Conservation (phyloP, 2,797 vertebrate genomes). For the Hippoglossus hippoglossus region DNA sequence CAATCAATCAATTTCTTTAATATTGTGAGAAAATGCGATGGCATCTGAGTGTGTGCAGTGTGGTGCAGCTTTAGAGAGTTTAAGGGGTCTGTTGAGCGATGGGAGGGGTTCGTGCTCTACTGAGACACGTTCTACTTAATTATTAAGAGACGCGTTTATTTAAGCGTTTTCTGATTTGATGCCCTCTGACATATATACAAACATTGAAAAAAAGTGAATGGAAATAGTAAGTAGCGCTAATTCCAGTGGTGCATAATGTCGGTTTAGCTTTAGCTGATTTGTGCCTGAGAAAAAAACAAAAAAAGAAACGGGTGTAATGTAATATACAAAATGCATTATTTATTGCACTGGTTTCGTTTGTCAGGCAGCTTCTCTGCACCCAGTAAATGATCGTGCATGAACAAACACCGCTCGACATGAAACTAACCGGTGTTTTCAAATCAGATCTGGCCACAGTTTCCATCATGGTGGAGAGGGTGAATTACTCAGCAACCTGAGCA, state of each 20-base stretch:
- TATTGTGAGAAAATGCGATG: no score
- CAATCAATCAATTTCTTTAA: no score
- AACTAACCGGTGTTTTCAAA: conserved; percentile 9
- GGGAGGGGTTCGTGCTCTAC: no score
- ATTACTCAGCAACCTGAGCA: conserved; percentile 15
- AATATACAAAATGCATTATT: background rate
- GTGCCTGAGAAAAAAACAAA: background rate
- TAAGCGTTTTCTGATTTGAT: background rate
- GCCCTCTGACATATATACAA: background rate
- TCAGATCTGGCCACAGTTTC: background rate
- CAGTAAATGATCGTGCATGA: background rate
- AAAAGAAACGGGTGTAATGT: background rate
- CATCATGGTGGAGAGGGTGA: conserved; percentile 1
- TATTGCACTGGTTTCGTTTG: background rate
- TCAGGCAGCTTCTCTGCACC: background rate
- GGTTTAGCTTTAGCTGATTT: background rate
- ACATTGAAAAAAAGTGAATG: background rate
- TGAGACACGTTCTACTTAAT: no score
- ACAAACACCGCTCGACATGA: background rate
- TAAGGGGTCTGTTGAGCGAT: no score
- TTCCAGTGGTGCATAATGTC: background rate
- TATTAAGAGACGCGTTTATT: no score
- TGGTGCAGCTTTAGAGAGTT: no score
- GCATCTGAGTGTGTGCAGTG: no score
- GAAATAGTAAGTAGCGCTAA: background rate